Conservation (phyloP, 1,140 invertebrate genomes). For the Heterodera schachtii region DNA sequence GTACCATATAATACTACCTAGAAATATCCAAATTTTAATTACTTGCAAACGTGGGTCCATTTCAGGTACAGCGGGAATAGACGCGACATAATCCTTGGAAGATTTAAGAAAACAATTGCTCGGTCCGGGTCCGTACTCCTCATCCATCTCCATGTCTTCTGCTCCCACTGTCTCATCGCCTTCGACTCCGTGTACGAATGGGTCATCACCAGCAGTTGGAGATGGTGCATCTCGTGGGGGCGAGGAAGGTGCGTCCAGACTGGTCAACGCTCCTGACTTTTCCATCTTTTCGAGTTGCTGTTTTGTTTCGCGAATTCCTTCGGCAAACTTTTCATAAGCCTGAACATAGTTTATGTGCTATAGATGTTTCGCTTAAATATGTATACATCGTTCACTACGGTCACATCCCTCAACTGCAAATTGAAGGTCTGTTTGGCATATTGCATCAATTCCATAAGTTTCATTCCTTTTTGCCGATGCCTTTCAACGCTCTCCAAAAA, state of each 20-base stretch:
- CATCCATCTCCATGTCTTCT: constrained; percentile 60
- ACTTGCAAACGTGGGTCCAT: constrained; percentile 44
- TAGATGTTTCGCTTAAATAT: not conserved
- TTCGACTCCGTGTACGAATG: constrained; percentile 39
- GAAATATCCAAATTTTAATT: not conserved
- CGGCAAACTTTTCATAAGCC: constrained; percentile 51
- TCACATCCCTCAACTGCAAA: constrained; percentile 54
- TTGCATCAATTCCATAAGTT: constrained; percentile 49
- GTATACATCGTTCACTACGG: constrained; percentile 54
- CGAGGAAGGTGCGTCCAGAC: constrained; percentile 22
- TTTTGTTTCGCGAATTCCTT: constrained; percentile 38
- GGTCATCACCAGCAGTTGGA: constrained; percentile 45
- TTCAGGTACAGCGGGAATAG: constrained; percentile 33
- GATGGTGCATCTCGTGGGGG: constrained; percentile 56
- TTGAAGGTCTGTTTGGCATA: constrained; percentile 42
- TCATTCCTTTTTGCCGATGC: constrained; percentile 29
- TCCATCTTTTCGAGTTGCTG: constrained; percentile 41
- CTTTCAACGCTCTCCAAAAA: constrained; percentile 37
- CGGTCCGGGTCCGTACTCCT: constrained; percentile 51
- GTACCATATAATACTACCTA: not conserved
- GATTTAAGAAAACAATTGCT: constrained; percentile 32
- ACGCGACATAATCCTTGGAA: constrained; percentile 42
- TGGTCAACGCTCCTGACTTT: constrained; percentile 37
- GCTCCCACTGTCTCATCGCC: constrained; percentile 22
- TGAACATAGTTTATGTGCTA: constrained; percentile 40